Conservation (phyloP, 2,888 invertebrate species). For the Spodoptera littoralis region DNA sequence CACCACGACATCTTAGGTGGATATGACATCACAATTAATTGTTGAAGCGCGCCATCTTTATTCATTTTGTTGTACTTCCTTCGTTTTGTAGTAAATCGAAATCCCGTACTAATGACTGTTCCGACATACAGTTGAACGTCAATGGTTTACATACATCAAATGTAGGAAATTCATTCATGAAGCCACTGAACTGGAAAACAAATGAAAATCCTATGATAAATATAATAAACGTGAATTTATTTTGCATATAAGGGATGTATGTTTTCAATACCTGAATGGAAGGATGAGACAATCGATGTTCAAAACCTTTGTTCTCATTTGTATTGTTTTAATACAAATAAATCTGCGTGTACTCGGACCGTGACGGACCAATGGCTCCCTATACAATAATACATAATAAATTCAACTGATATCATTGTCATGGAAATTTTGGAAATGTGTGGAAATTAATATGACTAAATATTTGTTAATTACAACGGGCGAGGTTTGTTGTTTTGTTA, state of each 20-base stretch:
- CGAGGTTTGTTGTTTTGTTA: conserved; percentile 18
- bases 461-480: conserved; percentile 39
- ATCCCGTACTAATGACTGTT: no score
- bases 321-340: conserved; percentile 60
- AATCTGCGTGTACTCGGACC: conserved; percentile 43
- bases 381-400: conserved; percentile 55
- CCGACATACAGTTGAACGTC: no score
- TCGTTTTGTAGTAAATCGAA: no score
- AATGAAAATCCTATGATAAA: conserved; percentile 19
- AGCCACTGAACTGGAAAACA: conserved; percentile 1
- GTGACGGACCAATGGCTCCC: conserved; percentile 47
- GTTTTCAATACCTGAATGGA: conserved; percentile 40
- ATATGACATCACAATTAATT: no score
- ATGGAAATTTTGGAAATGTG: conserved; percentile 52
- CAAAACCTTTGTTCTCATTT: conserved; percentile 47
- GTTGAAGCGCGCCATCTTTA: no score
- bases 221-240: conserved; percentile 32
- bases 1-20: no score
- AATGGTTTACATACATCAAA: neutral
- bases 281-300: conserved; percentile 40
- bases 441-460: conserved; percentile 48
- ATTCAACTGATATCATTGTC: conserved; percentile 53
- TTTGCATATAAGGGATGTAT: conserved; percentile 23
- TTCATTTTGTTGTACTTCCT: no score
- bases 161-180: neutral